Evolutionary conservation across 2,797 vertebrate genomes (phyloP).

Genomic region (Gymnodraco acuticeps): DNA sequence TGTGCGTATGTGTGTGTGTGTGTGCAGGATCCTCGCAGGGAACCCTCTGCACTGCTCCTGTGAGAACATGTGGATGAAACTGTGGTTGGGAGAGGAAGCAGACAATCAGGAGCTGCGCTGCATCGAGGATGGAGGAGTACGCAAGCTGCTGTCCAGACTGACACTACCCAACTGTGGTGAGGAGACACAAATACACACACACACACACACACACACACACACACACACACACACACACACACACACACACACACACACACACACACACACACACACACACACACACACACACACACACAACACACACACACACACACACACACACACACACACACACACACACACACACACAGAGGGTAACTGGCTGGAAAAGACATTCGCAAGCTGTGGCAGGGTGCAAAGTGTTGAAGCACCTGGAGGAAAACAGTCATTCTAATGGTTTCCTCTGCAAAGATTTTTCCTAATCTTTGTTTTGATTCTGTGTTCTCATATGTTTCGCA

Average conservation of each 20-base stretch:
- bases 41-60: slow-evolving; percentile 96
- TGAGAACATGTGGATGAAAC: slow-evolving; percentile 98
- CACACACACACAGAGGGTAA: slow-evolving; percentile 8
- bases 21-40: slow-evolving; percentile 88
- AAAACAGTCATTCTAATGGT: slow-evolving; percentile 30
- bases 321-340: slow-evolving; percentile 21
- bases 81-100: slow-evolving; percentile 89
- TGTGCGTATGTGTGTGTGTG: slow-evolving; percentile 32
- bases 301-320: slow-evolving; percentile 13
- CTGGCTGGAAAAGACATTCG: slow-evolving; percentile 41
- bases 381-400: slow-evolving; percentile 32
- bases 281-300: slow-evolving; percentile 22
- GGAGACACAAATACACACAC: slow-evolving; percentile 50
- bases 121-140: slow-evolving; percentile 89
- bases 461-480: slow-evolving; percentile 23
- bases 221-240: slow-evolving; percentile 20
- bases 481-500: slow-evolving; percentile 1
- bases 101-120: slow-evolving; percentile 92
- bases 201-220: slow-evolving; percentile 16
- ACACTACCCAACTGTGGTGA: slow-evolving; percentile 92
- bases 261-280: slow-evolving; percentile 24
- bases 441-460: slow-evolving; percentile 31
- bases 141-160: slow-evolving; percentile 87
- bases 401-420: slow-evolving; percentile 49
- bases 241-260: slow-evolving; percentile 23